Conservation (phyloP, 2,113 vertebrate genomes). For the Garra rufa region DNA sequence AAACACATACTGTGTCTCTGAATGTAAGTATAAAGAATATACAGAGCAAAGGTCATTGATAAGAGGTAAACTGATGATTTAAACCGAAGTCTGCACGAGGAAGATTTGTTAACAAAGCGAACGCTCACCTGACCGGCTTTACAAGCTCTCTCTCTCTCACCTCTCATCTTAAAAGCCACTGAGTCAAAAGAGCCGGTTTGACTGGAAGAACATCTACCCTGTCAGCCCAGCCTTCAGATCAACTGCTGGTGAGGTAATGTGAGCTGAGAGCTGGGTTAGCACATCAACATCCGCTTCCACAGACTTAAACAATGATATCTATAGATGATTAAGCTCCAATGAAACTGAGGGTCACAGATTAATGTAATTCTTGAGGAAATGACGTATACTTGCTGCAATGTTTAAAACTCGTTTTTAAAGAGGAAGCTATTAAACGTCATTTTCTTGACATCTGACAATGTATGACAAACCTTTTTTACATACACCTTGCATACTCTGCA, state of each 20-base stretch:
- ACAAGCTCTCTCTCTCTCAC: conserved; percentile 30
- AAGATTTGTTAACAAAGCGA: conserved; percentile 31
- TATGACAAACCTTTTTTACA: not conserved
- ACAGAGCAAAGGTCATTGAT: conserved; percentile 6
- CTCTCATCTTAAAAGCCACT: conserved; percentile 16
- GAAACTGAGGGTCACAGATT: not conserved
- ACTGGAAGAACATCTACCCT: conserved; percentile 49
- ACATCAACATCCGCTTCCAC: conserved; percentile 42
- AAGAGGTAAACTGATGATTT: conserved; percentile 2
- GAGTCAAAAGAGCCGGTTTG: conserved; percentile 31
- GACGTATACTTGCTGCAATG: not conserved
- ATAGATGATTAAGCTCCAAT: not conserved
- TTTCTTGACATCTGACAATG: not conserved
- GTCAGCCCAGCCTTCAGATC: conserved; percentile 20
- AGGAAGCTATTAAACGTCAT: no score
- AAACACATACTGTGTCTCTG: not conserved
- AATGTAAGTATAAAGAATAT: not conserved
- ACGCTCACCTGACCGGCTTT: conserved; percentile 46
- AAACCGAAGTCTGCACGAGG: not conserved
- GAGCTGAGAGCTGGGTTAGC: not conserved
- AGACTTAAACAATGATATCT: not conserved
- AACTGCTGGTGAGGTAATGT: conserved; percentile 32
- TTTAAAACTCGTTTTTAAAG: no score
- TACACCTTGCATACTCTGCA: no score
- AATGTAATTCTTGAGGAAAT: not conserved